Conservation (phyloP, 2,113 vertebrate species). For the Oryzias melastigma region DNA sequence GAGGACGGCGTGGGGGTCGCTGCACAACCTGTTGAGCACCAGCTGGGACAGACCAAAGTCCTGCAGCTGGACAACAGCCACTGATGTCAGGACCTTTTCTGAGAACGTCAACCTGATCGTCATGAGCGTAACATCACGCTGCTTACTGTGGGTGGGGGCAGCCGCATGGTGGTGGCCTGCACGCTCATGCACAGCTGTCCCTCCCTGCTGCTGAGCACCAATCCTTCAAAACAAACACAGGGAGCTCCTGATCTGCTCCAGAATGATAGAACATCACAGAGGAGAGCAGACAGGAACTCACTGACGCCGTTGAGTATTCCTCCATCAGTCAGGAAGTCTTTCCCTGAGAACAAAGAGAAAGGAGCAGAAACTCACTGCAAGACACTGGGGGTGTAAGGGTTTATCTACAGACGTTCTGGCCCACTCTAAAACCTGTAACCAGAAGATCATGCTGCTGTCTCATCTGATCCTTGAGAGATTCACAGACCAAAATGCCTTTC, state of each 20-base stretch:
- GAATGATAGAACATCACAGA: background rate
- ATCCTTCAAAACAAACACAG: conserved; percentile 65
- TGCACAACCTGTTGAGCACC: conserved; percentile 76
- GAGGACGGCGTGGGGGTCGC: conserved; percentile 70
- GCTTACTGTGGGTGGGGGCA: conserved; percentile 80
- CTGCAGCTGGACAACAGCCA: conserved; percentile 72
- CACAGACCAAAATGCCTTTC: no score
- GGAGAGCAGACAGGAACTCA: conserved; percentile 69
- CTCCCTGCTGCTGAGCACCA: conserved; percentile 82
- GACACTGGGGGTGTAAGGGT: no score
- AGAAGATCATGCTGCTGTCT: no score
- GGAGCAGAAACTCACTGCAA: no score
- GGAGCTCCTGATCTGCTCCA: background rate
- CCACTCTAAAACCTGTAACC: no score
- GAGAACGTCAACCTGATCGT: background rate
- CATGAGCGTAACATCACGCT: no score
- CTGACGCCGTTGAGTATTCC: conserved; percentile 84
- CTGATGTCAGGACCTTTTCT: background rate
- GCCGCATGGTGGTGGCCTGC: conserved; percentile 75
- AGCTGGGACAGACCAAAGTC: conserved; percentile 82
- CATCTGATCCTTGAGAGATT: no score
- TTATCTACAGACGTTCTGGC: no score
- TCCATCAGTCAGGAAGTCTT: conserved; percentile 80
- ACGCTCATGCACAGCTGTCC: conserved; percentile 84
- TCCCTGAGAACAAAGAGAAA: conserved; percentile 65